Evolutionary conservation across 2,888 invertebrate genomes (phyloP).

Genomic region (Cyrtodaria siliqua): DNA sequence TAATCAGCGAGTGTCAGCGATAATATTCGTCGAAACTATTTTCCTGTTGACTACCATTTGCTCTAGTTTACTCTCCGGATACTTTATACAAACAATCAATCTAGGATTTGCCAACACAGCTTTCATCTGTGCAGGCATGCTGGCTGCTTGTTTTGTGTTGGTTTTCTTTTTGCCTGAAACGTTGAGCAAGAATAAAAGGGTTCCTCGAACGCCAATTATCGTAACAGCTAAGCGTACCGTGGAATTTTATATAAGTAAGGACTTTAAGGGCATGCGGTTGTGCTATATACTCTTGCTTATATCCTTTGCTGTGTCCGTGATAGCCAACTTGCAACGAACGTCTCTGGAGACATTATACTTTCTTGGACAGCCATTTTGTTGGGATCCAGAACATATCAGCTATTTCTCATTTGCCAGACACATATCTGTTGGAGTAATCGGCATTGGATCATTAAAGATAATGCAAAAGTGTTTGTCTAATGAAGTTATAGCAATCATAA

Average conservation of each 20-base stretch:
- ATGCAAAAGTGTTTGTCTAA: slow-evolving; percentile 33
- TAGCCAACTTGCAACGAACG: slow-evolving; percentile 5
- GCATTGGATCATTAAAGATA: slow-evolving; percentile 24
- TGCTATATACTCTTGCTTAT: slow-evolving; percentile 16
- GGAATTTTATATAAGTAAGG: slow-evolving; percentile 25
- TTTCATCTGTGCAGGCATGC: slow-evolving; percentile 8
- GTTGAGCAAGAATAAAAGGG: slow-evolving; percentile 8
- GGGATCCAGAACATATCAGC: slow-evolving; percentile 50
- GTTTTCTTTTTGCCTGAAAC: slow-evolving; percentile 26
- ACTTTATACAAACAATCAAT: slow-evolving; percentile 18
- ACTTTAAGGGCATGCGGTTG: slow-evolving; percentile 26
- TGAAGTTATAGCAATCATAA: no score
- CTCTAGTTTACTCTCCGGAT: slow-evolving; percentile 26
- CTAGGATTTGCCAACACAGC: slow-evolving; percentile 32
- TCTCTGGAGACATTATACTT: slow-evolving; percentile 47
- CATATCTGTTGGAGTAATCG: slow-evolving; percentile 24
- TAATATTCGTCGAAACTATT: slow-evolving; percentile 7
- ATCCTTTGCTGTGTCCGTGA: slow-evolving; percentile 17
- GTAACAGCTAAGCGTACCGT: slow-evolving; percentile 4
- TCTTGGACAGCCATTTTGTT: slow-evolving; percentile 60
- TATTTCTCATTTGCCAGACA: slow-evolving; percentile 22
- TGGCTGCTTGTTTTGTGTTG: neutral
- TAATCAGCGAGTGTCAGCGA: slow-evolving; percentile 8
- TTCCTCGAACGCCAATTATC: neutral
- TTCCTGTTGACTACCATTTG: neutral